Evolutionary conservation across 2,888 invertebrate genomes (phyloP).

Genomic region (Drosophila rubida): DNA sequence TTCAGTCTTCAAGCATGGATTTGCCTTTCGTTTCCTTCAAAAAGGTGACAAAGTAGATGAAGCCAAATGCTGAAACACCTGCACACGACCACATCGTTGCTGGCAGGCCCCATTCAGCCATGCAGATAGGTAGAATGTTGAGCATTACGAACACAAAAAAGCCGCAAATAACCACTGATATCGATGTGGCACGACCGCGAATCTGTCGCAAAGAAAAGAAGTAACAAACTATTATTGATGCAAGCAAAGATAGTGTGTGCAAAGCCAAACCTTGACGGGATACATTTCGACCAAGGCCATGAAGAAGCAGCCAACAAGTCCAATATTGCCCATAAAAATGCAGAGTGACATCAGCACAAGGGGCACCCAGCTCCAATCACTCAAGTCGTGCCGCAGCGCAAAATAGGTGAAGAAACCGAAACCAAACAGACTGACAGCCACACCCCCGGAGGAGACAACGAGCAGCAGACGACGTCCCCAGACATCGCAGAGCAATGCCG

Average conservation of each 20-base stretch:
- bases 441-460: conserved; percentile 73
- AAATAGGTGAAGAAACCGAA: conserved; percentile 76
- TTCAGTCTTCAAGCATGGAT: conserved; percentile 61
- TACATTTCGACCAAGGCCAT: conserved; percentile 82
- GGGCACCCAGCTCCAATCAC: conserved; percentile 77
- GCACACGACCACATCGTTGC: conserved; percentile 76
- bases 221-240: neutral
- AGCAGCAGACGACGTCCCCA: conserved; percentile 80
- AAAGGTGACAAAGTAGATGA: conserved; percentile 63
- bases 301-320: conserved; percentile 80
- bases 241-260: neutral
- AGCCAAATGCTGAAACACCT: conserved; percentile 50
- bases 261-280: conserved; percentile 76
- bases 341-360: conserved; percentile 77
- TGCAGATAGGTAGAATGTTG: conserved; percentile 78
- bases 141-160: conserved; percentile 70
- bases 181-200: conserved; percentile 71
- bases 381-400: conserved; percentile 49
- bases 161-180: conserved; percentile 70
- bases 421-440: conserved; percentile 67
- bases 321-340: conserved; percentile 80
- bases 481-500: conserved; percentile 78
- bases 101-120: conserved; percentile 61
- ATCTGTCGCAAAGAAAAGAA: conserved; percentile 60
- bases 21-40: conserved; percentile 81